These are phyloP conservation scores for Morinoia aosen DNA, from an alignment of 2,888 invertebrate genomes.

Conservation along the genomic window DNA sequence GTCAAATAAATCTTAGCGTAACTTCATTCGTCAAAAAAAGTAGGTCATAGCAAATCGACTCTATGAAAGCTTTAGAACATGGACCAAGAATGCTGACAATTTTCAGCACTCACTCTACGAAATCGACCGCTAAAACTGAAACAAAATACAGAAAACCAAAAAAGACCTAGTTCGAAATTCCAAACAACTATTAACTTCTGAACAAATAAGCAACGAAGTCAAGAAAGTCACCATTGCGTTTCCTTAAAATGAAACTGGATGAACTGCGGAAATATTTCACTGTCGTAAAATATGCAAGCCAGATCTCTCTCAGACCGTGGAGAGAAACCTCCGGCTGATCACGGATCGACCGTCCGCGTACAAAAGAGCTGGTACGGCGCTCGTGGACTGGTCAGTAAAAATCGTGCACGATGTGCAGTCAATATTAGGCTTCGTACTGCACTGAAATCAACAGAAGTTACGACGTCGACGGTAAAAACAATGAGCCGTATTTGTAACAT, in stretches of 20 bases:
- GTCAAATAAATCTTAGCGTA: no score
- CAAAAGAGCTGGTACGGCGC: not conserved
- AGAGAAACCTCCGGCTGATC: not conserved
- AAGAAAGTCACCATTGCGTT: not conserved
- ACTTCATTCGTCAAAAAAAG: no score
- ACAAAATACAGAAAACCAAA: not conserved
- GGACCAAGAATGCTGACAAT: not conserved
- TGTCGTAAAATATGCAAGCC: not conserved
- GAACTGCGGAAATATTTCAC: not conserved
- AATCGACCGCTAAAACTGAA: not conserved
- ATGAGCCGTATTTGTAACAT: no score
- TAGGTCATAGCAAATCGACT: no score
- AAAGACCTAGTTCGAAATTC: not conserved
- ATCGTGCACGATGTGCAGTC: not conserved
- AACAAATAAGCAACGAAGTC: not conserved
- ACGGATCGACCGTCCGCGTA: not conserved
- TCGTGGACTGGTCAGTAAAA: not conserved
- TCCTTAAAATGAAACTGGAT: not conserved
- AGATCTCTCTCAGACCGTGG: not conserved
- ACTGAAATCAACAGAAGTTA: not conserved
- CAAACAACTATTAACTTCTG: not conserved
- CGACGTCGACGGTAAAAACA: not conserved
- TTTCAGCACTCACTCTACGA: not conserved
- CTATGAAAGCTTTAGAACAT: no score
- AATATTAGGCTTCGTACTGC: not conserved